A percentile compares a stretch with the other conserved stretches of the same genome.
phyloP scores from a whole-genome alignment of 2,888 invertebrate genomes.

The Rugalucina vietnamica region DNA sequence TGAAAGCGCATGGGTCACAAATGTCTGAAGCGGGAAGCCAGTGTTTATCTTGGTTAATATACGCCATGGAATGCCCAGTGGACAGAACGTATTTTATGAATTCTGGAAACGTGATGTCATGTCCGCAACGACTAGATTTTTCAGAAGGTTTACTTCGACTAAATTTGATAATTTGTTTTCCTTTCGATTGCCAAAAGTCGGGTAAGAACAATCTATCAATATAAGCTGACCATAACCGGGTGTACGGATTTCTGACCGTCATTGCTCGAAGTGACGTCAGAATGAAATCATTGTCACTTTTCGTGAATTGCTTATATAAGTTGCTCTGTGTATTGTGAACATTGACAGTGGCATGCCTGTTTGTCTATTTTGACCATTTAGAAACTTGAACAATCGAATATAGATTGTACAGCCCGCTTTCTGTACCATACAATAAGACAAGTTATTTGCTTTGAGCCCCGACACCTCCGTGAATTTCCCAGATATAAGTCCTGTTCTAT shows the following conservation, averaged over 20 bases:
- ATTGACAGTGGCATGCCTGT: slow-evolving; percentile 49
- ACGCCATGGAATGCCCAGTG: slow-evolving; percentile 17
- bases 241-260: slow-evolving; percentile 69
- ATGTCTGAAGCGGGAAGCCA: slow-evolving; percentile 67
- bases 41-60: slow-evolving; percentile 61
- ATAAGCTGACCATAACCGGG: slow-evolving; percentile 70
- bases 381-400: slow-evolving; percentile 65
- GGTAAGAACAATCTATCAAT: slow-evolving; percentile 72
- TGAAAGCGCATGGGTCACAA: slow-evolving; percentile 69
- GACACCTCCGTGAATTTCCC: slow-evolving; percentile 24
- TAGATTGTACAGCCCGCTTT: slow-evolving; percentile 73
- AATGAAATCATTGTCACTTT: slow-evolving; percentile 23
- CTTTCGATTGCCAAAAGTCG: slow-evolving; percentile 68
- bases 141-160: slow-evolving; percentile 20
- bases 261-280: slow-evolving; percentile 52
- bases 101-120: slow-evolving; percentile 70
- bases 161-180: slow-evolving; percentile 40
- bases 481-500: background rate
- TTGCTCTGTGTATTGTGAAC: slow-evolving; percentile 24
- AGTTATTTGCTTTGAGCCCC: slow-evolving; percentile 25
- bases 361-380: slow-evolving; percentile 55
- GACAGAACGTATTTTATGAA: slow-evolving; percentile 61
- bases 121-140: slow-evolving; percentile 56
- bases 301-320: slow-evolving; percentile 4
- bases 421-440: slow-evolving; percentile 68